phyloP scores from a whole-genome alignment of 92 coral and sea anemone genomes.

The Metridium senile region DNA sequence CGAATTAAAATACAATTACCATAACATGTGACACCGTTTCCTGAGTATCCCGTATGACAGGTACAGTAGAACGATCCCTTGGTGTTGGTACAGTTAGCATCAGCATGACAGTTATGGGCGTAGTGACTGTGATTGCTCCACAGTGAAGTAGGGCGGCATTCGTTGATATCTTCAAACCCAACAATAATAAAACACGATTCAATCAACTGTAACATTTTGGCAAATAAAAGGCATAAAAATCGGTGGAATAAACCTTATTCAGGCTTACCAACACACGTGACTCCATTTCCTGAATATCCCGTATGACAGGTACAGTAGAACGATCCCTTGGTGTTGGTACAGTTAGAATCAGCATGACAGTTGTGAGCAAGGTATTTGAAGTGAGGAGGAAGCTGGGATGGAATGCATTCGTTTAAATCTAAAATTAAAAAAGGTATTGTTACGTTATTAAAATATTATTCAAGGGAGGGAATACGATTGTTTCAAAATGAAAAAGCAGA shows the following conservation, averaged over 20 bases:
- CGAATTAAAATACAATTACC: background rate
- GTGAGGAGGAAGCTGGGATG: slow-evolving; percentile 29
- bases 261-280: slow-evolving; percentile 48
- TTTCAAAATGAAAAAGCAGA: too few species aligned
- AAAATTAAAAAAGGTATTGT: too few species aligned
- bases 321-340: slow-evolving; percentile 90
- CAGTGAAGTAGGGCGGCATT: background rate
- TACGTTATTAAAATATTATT: too few species aligned
- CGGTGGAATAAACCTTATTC: background rate
- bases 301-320: slow-evolving; percentile 75
- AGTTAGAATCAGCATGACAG: slow-evolving; percentile 77
- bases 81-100: slow-evolving; percentile 81
- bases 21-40: slow-evolving; percentile 73
- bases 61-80: slow-evolving; percentile 82
- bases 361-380: slow-evolving; percentile 54
- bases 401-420: slow-evolving; percentile 75
- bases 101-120: slow-evolving; percentile 67
- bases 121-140: slow-evolving; percentile 1
- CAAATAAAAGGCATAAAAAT: background rate
- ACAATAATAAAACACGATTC: background rate
- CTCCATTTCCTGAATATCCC: slow-evolving; percentile 71
- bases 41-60: slow-evolving; percentile 82
- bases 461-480: too few species aligned
- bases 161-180: background rate
- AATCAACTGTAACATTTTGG: background rate